Percentiles rank a stretch among this genome's conserved stretches.
Evolutionary conservation across 2,888 invertebrate species (phyloP).

Genomic region (Acanthosoma haemorrhoidale): DNA sequence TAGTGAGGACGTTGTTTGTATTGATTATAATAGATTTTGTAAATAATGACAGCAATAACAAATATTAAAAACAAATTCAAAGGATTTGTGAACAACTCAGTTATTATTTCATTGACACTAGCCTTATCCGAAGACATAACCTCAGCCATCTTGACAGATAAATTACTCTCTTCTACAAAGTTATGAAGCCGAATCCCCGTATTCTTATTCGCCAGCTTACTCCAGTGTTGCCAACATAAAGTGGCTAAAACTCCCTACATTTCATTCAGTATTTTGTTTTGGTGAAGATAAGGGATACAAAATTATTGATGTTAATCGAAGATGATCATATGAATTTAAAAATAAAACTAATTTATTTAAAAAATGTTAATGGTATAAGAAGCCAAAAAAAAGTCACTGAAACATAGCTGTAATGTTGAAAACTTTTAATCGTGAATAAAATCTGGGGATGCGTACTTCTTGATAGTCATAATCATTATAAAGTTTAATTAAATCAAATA

Average conservation of each 20-base stretch:
- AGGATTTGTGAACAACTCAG: conserved; percentile 64
- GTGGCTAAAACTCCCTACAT: background rate
- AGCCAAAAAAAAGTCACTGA: no score
- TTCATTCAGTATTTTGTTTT: background rate
- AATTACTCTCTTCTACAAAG: background rate
- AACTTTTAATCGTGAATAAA: no score
- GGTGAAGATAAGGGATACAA: no score
- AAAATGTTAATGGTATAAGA: no score
- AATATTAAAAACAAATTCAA: conserved; percentile 63
- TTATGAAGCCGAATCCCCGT: background rate
- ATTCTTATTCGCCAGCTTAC: background rate
- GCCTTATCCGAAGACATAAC: conserved; percentile 3
- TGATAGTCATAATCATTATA: no score
- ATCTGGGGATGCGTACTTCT: no score
- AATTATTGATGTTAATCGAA: no score
- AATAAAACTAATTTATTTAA: no score
- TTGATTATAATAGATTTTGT: conserved; percentile 63
- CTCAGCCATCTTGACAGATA: conserved; percentile 33
- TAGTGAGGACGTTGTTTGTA: conserved; percentile 44
- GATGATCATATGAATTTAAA: no score
- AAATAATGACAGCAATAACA: conserved; percentile 64
- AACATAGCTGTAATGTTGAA: no score
- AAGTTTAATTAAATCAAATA: no score
- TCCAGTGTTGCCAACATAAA: background rate
- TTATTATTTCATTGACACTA: conserved; percentile 46